Base-by-base conservation (phyloP, 2,113 vertebrate species). In the Apus apus region DNA sequence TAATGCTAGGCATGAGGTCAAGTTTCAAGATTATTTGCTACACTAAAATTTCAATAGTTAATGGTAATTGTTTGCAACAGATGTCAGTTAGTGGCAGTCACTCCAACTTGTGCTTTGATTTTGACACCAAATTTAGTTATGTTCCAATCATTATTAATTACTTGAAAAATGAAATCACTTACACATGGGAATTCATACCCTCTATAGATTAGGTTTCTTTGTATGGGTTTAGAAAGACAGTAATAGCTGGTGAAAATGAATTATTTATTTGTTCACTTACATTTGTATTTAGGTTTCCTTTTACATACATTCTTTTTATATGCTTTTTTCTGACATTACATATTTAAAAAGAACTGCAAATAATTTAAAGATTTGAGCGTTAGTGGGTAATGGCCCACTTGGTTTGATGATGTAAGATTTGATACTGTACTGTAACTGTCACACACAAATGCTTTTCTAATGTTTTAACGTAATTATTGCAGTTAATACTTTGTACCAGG, bases 401-500 rank as follows among this genome's bases (percentile, higher is more conserved):
- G 95, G 97, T 98, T 97, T 98, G 96, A 98, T 98, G 98, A 98
- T 98, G 97, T 98, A 97, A 98, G 98, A 98, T 99, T 99, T 99
- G 98, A 99, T 99, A 98, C 98, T 98, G 98, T 98, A 98, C 98
- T 98, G 98, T 99, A 98, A 98, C 98, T 98, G 98, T 99, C 98
- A 98, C 98, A 98, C 96, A 98, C 95, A 97, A 98, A 97, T 97
- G 98, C 98, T 98, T 98, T 98, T 98, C 98, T 99, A 99, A 99
- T 99, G 99, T 99, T 99, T 99, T 98, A 99, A 99, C 95, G 86
- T 98, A 93, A 98, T 97, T 98, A 98, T 99, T 99, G 99, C 98
- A 98, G 98, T 99, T 98, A 98, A 98, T 99, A 99, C 99, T 99
- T 99, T 99, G 98, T 99, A 99, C 98, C 97, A 91, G 97, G 95